Evolutionary conservation across 2,797 vertebrate species (phyloP).

Genomic region (Catamblyrhynchus diadema): DNA sequence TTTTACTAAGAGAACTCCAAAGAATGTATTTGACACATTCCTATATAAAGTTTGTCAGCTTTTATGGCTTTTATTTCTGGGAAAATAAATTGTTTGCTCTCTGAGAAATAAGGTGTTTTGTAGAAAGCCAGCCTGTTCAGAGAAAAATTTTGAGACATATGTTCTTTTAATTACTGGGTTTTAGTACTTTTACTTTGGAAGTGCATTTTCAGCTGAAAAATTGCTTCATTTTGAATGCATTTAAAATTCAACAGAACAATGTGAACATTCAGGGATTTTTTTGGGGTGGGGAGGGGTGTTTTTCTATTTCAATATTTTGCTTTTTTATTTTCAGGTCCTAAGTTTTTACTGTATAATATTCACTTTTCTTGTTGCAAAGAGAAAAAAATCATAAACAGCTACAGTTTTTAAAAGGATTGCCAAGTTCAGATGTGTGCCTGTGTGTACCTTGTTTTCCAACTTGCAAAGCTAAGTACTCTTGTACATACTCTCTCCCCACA

Average conservation of each 20-base stretch:
- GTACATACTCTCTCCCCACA: neutral
- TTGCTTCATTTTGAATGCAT: neutral
- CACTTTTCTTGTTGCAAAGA: neutral
- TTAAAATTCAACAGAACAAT: neutral
- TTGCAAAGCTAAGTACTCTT: neutral
- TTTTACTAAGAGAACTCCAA: neutral
- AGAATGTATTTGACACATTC: neutral
- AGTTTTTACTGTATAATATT: neutral
- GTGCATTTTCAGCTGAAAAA: neutral
- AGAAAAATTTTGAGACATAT: neutral
- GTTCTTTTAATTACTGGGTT: neutral
- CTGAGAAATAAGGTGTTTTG: neutral
- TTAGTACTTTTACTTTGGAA: neutral
- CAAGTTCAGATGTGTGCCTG: neutral
- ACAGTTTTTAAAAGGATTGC: neutral
- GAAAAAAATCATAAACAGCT: neutral
- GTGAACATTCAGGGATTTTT: neutral
- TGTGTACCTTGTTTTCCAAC: neutral
- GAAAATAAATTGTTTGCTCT: neutral
- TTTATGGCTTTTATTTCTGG: neutral
- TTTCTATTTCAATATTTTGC: neutral
- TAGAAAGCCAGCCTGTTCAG: neutral
- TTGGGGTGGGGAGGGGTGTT: fast-evolving
- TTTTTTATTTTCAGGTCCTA: neutral
- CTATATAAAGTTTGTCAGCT: neutral